Conservation (phyloP, 37 sponge, comb jelly and placozoan genomes). For the Crambe crambe region DNA sequence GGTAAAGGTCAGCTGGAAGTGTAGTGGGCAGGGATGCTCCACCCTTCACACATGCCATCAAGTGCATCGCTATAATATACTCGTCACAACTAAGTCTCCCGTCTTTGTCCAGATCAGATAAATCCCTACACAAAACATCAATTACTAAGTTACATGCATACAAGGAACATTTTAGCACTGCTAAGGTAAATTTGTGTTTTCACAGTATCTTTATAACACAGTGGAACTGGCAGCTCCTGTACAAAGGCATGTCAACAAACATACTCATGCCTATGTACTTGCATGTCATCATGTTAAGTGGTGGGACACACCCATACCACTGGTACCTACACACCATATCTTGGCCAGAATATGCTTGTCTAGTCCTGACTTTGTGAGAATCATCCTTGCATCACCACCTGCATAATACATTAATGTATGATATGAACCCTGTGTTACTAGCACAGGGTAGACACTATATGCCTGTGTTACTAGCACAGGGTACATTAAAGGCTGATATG, state of each 20-base stretch:
- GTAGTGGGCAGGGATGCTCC: constrained; percentile 55
- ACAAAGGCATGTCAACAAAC: too few species aligned
- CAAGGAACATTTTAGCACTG: too few species aligned
- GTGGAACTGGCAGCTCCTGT: too few species aligned
- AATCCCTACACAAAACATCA: constrained; percentile 63
- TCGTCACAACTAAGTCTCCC: constrained; percentile 65
- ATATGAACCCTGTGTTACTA: not conserved
- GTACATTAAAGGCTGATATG: too few species aligned
- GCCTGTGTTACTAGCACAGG: too few species aligned
- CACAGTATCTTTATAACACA: too few species aligned
- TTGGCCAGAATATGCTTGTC: constrained; percentile 35
- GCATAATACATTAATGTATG: not conserved
- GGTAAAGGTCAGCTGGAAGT: constrained; percentile 56
- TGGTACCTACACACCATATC: constrained; percentile 63
- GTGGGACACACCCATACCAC: too few species aligned
- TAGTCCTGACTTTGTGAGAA: constrained; percentile 57
- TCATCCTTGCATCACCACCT: constrained; percentile 33
- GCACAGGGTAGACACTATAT: not conserved
- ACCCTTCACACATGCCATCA: constrained; percentile 49
- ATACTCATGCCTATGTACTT: too few species aligned
- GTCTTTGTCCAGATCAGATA: constrained; percentile 81
- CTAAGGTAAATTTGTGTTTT: too few species aligned
- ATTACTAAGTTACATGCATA: too few species aligned
- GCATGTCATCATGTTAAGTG: too few species aligned
- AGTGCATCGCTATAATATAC: constrained; percentile 78